A percentile compares a stretch with the other conserved stretches of the same genome.
Evolutionary conservation across 2,888 invertebrate genomes (phyloP).

Genomic region (Cancer borealis): DNA sequence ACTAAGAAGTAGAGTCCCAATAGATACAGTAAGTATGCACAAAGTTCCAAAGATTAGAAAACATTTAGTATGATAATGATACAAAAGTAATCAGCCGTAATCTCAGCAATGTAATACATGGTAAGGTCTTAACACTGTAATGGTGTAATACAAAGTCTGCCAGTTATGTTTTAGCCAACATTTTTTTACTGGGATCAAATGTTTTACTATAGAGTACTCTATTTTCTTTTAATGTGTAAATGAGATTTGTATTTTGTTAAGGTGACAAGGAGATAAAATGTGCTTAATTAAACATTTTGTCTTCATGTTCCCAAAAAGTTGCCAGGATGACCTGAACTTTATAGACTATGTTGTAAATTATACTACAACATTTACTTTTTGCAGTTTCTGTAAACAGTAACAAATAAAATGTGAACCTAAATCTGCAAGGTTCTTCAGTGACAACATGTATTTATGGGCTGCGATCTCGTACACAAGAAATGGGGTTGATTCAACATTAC

Average conservation of each 20-base stretch:
- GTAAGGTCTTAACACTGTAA: not conserved
- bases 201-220: slow-evolving; percentile 32
- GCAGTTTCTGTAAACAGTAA: slow-evolving; percentile 33
- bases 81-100: not conserved
- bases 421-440: not conserved
- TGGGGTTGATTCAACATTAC: no score
- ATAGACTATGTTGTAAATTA: slow-evolving; percentile 6
- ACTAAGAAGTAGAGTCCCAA: not conserved
- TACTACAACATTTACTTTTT: slow-evolving; percentile 40
- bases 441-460: not conserved
- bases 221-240: slow-evolving; percentile 25
- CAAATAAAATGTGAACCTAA: slow-evolving; percentile 27
- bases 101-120: not conserved
- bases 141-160: slow-evolving; percentile 6
- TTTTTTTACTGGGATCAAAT: slow-evolving; percentile 38
- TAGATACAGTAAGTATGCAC: not conserved
- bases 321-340: slow-evolving; percentile 38
- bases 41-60: slow-evolving; percentile 48
- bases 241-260: slow-evolving; percentile 11
- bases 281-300: not conserved
- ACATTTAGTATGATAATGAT: not conserved
- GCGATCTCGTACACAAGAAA: not conserved
- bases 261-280: not conserved
- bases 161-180: slow-evolving; percentile 1
- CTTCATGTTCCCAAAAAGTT: not conserved